Conservation (phyloP, 2,888 invertebrate species). For the Dendrolimus pini region DNA sequence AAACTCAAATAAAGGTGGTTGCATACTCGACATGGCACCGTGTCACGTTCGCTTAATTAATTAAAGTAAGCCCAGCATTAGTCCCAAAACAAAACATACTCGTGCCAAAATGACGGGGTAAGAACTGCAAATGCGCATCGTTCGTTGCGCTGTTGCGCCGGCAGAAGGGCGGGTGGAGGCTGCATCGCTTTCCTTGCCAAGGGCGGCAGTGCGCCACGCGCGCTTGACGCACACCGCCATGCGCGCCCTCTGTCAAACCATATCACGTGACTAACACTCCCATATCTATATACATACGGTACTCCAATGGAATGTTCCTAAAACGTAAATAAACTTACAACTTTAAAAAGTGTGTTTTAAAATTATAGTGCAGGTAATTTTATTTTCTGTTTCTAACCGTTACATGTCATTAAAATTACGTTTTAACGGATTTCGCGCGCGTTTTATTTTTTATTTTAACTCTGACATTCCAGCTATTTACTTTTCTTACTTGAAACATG, state of each 20-base stretch:
- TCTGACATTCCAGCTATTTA: too few relatives aligned
- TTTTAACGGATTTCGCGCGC: too few relatives aligned
- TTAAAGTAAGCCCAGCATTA: conserved; percentile 12
- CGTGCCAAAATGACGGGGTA: conserved; percentile 34
- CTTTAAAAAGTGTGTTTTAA: too few relatives aligned
- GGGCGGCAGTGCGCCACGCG: conserved; percentile 65
- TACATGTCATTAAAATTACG: too few relatives aligned
- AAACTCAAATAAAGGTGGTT: background rate
- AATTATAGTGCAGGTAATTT: too few relatives aligned
- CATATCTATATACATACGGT: background rate
- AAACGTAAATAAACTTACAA: background rate
- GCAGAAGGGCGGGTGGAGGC: conserved; percentile 56
- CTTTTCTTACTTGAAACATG: too few relatives aligned
- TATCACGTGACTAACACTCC: background rate
- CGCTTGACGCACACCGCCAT: conserved; percentile 26
- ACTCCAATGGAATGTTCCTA: background rate
- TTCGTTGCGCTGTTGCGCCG: conserved; percentile 15
- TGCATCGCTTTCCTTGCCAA: conserved; percentile 49
- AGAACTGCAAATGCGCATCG: conserved; percentile 64
- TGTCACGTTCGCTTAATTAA: conserved; percentile 7
- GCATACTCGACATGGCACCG: background rate
- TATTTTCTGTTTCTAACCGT: too few relatives aligned
- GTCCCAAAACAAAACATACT: conserved; percentile 20
- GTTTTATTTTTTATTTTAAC: too few relatives aligned
- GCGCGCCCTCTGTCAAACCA: conserved; percentile 17